Base-by-base conservation (phyloP, 2,797 vertebrate species). In the Dipus sagitta region DNA sequence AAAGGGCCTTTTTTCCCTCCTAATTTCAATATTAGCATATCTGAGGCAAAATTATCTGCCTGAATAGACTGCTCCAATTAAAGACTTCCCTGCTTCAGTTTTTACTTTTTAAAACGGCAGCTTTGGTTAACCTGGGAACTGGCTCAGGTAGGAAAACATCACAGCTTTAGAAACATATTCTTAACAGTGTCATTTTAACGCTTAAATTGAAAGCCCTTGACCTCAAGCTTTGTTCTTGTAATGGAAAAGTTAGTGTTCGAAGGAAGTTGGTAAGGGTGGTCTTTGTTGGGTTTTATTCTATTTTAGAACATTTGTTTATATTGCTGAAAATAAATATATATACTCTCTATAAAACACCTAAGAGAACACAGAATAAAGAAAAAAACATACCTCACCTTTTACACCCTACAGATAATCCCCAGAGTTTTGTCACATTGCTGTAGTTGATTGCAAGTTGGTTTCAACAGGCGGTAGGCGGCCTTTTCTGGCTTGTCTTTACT, bases 251-350 rank as follows among this genome's bases (percentile, higher is more conserved):
- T 77, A 52, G 20, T 71, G 4, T 65, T 92, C 70, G 58, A 74
- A 79, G 67, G 42, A 80, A 42, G 70, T 74, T 67, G 42, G 12
- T 72, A 67, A 87, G 82, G 52, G 72, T 84, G 24, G 0, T 30
- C 77, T 78, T 91, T 54, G 54, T 80, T 38, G 38, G 14, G 83
- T 88, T 82, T 95, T 85, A 87, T 32, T 79, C 28, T 76, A 68
- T 85, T 84, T 86, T 2, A 86, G 70, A 83, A 80, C 54, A 23
- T n/a, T 86, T 92, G 28, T 88, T 92, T 94, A 78, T 74, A 76
- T 70, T 58, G 86, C 30, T 80, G 42, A 87, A 80, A 88, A 76
- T 70, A 83, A 38, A 42, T 74, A 74, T 72, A 0, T 42, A 18
- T 87, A 24, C 26, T 74, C 32, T 18, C 67, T 88, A 47, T 10